Base-by-base conservation (phyloP, 2,113 vertebrate species). In the Onychostoma macrolepis region DNA sequence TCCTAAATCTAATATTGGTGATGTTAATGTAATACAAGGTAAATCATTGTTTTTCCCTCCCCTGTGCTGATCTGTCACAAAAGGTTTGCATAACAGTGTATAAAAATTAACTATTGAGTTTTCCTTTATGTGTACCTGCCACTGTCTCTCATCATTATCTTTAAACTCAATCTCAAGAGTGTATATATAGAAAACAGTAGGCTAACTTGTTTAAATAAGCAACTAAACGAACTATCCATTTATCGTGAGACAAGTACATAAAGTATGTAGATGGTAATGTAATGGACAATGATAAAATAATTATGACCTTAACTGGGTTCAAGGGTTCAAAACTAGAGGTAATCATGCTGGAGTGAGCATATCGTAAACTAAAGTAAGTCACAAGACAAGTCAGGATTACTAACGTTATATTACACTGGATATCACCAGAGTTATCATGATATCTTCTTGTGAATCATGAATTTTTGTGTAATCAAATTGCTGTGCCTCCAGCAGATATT, bases 1-100 rank as follows among this genome's bases (percentile, higher is more conserved):
- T 86, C 85, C 88, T 90, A 12, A 6, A 43, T 74, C 85, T 50
- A 71, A 53, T 30, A 50, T 72, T 74, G 71, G 38, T 84, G 53
- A 81, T 85, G 71, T 77, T 86, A 56, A 87, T 69, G 19, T 33
- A 84, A 67, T 85, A 82, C 17, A 45, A 41, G 38, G 41, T 76
- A 26, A 87, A 75, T 76, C 45, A 86, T 78, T 77, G 71, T 77
- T 80, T 50, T 76, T 48, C 38, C 41, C n/a, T 79, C 69, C 76
- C 84, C 69, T 83, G 71, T 74, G 48, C 61, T 72, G 50, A 45
- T 41, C 63, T 83, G 43, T 71, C 30, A 38, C 33, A 26, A 71
- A 56, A 80, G 9, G 38, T 11, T 77, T 82, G 17, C 21, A 48
- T 69, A 83, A 85, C 36, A 63, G 69, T 67, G 61, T 28, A 67